Percentiles rank a stretch among this genome's conserved stretches.
Conservation (phyloP, 2,888 invertebrate genomes). For the Tenthredo notha region DNA sequence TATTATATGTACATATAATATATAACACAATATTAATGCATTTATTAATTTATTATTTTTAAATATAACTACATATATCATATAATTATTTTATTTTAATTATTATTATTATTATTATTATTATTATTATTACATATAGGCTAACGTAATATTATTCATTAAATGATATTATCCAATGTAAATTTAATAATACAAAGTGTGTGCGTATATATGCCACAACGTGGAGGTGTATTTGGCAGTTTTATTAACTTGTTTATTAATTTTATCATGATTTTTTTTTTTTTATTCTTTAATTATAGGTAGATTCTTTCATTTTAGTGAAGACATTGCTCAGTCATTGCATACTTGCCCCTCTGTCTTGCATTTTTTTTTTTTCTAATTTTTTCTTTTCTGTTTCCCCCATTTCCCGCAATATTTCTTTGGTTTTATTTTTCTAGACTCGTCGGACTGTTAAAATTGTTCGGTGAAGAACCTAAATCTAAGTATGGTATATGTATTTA, state of each 20-base stretch:
- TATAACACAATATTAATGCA: constrained; percentile 49
- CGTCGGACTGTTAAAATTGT: neutral
- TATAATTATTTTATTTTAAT: constrained; percentile 1
- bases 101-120: neutral
- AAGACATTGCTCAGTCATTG: constrained; percentile 41
- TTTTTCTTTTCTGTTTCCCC: neutral
- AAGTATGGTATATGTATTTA: neutral
- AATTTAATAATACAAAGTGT: constrained; percentile 68
- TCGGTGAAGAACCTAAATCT: neutral
- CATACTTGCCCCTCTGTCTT: constrained; percentile 32
- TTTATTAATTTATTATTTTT: neutral
- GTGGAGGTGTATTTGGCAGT: constrained; percentile 67
- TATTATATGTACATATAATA: constrained; percentile 56
- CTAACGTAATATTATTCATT: constrained; percentile 16
- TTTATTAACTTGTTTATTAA: constrained; percentile 56
- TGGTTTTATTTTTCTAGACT: constrained; percentile 22
- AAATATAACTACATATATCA: neutral
- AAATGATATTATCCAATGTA: constrained; percentile 60
- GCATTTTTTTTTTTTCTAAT: neutral
- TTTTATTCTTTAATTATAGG: neutral
- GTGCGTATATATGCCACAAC: constrained; percentile 62
- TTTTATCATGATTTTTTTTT: constrained; percentile 54
- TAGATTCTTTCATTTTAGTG: neutral
- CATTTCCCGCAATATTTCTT: constrained; percentile 20
- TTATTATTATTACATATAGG: neutral